These are phyloP conservation scores for Cataglyphis rosenhaueri DNA, from an alignment of 2,888 invertebrate genomes.

Conservation along the genomic window DNA sequence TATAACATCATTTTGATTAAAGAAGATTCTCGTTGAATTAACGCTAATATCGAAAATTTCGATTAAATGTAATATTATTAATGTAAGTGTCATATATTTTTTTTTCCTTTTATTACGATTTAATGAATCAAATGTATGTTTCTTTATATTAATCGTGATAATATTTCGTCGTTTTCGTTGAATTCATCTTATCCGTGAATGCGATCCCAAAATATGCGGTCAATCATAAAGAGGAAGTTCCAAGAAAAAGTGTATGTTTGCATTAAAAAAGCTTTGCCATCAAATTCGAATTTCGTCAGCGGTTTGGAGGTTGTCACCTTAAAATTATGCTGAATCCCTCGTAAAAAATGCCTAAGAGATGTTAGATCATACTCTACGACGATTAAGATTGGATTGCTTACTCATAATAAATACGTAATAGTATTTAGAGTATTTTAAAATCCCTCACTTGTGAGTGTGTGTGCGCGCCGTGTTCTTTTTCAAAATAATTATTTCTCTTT, in stretches of 20 bases:
- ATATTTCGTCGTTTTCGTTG: conserved; percentile 27
- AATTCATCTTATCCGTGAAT: conserved; percentile 42
- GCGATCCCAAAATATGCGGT: conserved; percentile 43
- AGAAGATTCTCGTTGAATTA: neutral
- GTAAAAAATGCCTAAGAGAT: neutral
- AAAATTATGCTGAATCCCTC: neutral
- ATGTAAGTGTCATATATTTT: neutral
- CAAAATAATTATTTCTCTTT: conserved; percentile 22
- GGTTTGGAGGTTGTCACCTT: conserved; percentile 21
- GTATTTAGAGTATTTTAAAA: neutral
- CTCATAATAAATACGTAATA: neutral
- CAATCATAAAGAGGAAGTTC: conserved; percentile 21
- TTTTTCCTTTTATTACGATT: neutral
- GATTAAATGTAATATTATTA: neutral
- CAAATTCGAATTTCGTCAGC: conserved; percentile 42
- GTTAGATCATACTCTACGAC: neutral
- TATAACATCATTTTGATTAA: neutral
- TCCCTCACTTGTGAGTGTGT: neutral
- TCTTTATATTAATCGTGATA: conserved; percentile 26
- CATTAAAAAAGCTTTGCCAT: conserved; percentile 38
- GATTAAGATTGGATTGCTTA: conserved; percentile 1
- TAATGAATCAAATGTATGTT: neutral
- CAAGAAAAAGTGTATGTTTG: neutral
- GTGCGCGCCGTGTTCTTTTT: neutral
- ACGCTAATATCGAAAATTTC: neutral